Percentiles rank a stretch among this genome's conserved stretches.
These are phyloP conservation scores for Neodon shergylaensis DNA, from an alignment of 2,113 vertebrate species.

Conservation along the genomic window DNA sequence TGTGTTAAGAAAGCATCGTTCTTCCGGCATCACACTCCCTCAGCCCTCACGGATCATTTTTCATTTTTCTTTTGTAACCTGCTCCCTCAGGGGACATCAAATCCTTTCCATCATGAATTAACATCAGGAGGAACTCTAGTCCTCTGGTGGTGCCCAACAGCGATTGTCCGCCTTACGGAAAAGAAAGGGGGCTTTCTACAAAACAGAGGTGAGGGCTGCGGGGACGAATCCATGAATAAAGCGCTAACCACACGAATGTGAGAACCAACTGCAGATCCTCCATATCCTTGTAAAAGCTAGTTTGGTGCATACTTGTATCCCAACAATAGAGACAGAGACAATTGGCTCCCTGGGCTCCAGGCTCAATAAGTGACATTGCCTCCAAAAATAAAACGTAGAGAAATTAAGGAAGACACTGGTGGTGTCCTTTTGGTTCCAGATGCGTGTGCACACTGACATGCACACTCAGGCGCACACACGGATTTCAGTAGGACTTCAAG, in stretches of 20 bases:
- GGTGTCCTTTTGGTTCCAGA: not conserved
- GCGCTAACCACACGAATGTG: not conserved
- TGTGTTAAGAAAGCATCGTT: conserved; percentile 30
- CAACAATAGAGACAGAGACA: not conserved
- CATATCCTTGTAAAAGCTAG: not conserved
- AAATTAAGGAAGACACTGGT: not conserved
- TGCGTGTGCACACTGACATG: not conserved
- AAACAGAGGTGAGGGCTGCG: not conserved
- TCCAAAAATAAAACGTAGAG: not conserved
- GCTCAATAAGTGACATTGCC: not conserved
- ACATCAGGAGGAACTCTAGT: not conserved
- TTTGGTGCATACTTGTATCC: not conserved
- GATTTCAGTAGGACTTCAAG: not conserved
- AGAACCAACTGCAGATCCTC: not conserved
- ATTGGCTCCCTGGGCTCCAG: not conserved
- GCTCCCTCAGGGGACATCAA: not conserved
- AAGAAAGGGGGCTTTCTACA: not conserved
- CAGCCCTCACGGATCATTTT: not conserved
- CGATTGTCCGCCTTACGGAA: not conserved
- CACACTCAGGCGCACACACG: not conserved
- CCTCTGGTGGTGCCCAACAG: not conserved
- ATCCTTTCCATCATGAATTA: conserved; percentile 13
- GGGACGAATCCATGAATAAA: not conserved
- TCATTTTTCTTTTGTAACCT: conserved; percentile 24
- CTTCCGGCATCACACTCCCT: not conserved